Conservation (phyloP, 1,140 invertebrate genomes). For the Frieseomelitta varia region DNA sequence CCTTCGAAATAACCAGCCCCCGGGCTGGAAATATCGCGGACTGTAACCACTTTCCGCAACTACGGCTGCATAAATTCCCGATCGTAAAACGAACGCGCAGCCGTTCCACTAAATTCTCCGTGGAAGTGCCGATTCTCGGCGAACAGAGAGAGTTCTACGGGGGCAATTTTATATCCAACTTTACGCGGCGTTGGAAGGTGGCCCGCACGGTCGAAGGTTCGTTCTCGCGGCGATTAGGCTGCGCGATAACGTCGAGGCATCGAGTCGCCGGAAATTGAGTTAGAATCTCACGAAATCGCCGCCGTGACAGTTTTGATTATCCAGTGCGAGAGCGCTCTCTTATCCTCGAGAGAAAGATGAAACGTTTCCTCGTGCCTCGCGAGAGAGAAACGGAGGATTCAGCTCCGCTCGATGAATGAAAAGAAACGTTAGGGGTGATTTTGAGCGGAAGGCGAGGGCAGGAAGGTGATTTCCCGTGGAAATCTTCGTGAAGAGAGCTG, state of each 20-base stretch:
- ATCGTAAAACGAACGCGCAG: not conserved
- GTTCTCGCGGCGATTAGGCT: slow-evolving; percentile 23
- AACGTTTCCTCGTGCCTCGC: slow-evolving; percentile 9
- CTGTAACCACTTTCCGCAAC: no score
- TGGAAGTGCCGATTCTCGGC: not conserved
- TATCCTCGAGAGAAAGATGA: not conserved
- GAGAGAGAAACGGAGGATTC: not conserved
- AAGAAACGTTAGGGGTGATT: not conserved
- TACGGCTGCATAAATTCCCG: not conserved
- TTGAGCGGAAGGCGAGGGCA: not conserved
- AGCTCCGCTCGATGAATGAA: no score
- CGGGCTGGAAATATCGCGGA: not conserved
- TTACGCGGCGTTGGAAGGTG: not conserved
- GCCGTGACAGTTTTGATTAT: slow-evolving; percentile 42
- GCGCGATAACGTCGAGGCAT: not conserved
- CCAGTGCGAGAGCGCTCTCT: not conserved
- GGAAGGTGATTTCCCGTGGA: slow-evolving; percentile 31
- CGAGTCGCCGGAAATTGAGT: slow-evolving; percentile 22
- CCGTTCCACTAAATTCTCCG: not conserved
- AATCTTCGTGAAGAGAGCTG: slow-evolving; percentile 22
- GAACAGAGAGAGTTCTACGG: not conserved
- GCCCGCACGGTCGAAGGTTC: not conserved
- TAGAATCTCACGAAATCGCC: slow-evolving; percentile 39
- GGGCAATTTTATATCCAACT: not conserved
- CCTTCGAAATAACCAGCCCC: not conserved